These are phyloP conservation scores for Drosophila cracens DNA, from an alignment of 2,888 invertebrate genomes.

Conservation along the genomic window DNA sequence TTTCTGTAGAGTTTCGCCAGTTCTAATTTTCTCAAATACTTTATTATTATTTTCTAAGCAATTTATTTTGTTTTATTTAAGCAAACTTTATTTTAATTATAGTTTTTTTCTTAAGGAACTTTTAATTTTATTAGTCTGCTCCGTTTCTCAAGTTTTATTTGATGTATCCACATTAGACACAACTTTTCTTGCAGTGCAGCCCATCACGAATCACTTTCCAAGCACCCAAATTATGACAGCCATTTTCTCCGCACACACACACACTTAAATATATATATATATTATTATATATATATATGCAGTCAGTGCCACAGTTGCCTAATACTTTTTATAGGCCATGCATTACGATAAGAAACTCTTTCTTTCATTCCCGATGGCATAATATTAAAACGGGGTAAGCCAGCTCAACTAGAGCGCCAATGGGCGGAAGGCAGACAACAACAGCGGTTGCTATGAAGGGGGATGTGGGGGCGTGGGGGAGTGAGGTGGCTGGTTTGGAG, in stretches of 20 bases:
- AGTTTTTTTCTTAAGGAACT: neutral
- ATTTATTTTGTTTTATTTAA: neutral
- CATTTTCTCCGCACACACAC: conserved; percentile 38
- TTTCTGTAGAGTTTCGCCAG: neutral
- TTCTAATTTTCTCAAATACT: no score
- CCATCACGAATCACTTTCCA: conserved; percentile 2
- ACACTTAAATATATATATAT: conserved; percentile 12
- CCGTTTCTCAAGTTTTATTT: no score
- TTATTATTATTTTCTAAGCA: neutral
- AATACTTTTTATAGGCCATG: conserved; percentile 61
- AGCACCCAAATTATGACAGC: conserved; percentile 47
- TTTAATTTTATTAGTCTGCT: neutral
- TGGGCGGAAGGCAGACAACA: conserved; percentile 17
- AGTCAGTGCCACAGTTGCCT: conserved; percentile 41
- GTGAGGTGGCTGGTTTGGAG: neutral
- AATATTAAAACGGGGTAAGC: conserved; percentile 42
- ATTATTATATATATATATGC: conserved; percentile 12
- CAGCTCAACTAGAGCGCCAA: conserved; percentile 22
- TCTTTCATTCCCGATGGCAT: conserved; percentile 51
- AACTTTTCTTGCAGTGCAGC: conserved; percentile 36
- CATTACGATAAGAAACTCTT: conserved; percentile 66
- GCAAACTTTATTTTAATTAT: neutral
- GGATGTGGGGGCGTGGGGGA: conserved; percentile 23
- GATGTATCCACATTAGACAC: neutral
- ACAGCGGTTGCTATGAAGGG: conserved; percentile 43